Evolutionary conservation across 92 coral and sea anemone genomes (phyloP).

Genomic region (Actinernus sp.): DNA sequence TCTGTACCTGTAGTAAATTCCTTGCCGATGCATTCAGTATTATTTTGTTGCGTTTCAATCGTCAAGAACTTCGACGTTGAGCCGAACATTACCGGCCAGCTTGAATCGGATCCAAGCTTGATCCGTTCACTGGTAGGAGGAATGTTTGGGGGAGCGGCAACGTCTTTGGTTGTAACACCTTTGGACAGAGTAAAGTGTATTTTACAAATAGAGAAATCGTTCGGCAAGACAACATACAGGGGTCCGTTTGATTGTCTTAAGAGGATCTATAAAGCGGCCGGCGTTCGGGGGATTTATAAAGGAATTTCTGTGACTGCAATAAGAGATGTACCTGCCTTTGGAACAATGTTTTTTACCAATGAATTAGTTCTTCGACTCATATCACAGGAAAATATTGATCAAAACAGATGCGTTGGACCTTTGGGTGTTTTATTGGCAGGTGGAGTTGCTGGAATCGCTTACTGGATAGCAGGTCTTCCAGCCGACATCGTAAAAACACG

Average conservation of each 20-base stretch:
- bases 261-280: constrained; percentile 27
- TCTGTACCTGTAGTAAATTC: not conserved
- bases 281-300: constrained; percentile 26
- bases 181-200: constrained; percentile 2
- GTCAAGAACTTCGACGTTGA: not conserved
- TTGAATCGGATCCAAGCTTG: not conserved
- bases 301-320: constrained; percentile 28
- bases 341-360: constrained; percentile 18
- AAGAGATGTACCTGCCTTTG: constrained; percentile 30
- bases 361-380: constrained; percentile 14
- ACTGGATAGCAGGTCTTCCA: constrained; percentile 32
- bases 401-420: not conserved
- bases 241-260: constrained; percentile 36
- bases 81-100: no score
- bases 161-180: not conserved
- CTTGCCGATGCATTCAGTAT: not conserved
- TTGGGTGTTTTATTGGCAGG: constrained; percentile 26
- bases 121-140: not conserved
- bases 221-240: constrained; percentile 2
- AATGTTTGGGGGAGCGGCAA: constrained; percentile 1
- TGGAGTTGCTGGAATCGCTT: constrained; percentile 26
- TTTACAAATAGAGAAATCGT: constrained; percentile 2
- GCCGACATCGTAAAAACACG: constrained; percentile 32
- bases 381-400: constrained; percentile 1
- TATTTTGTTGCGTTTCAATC: not conserved